Base-by-base conservation (phyloP, 1,140 invertebrate genomes). In the Chlorops oryzae region DNA sequence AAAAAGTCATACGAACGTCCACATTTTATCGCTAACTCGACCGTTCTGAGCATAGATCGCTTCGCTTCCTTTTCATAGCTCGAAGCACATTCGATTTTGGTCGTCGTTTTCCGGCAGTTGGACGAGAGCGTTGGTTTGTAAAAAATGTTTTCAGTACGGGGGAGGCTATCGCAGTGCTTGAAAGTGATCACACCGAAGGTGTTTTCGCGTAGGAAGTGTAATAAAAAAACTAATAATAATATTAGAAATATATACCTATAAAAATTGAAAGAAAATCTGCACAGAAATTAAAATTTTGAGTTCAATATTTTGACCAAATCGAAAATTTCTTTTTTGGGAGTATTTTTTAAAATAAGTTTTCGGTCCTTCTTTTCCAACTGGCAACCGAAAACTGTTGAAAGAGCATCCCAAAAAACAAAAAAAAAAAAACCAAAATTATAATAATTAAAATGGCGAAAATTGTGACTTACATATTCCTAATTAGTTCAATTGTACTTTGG, bases 391-490 rank as follows among this genome's bases (percentile, higher is more conserved):
- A n/a, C n/a, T n/a, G n/a, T n/a, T n/a, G n/a, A n/a, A n/a, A 32
- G 15, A 32, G 28, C 28, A 32, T 32, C 9, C 15, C 9, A 15
- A 32, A 32, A 10, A 10, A 32, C 9, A 32, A 32, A 32, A 32
- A 10, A 32, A 10, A 32, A 10, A 32, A 10, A 32, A 10, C 15
- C 15, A 32, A 32, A 32, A 32, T 32, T 10, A 13, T 44, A n/a
- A 24, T 5, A 25, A 12, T 21, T 54, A 51, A 62, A 55, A 66
- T 66, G 64, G 63, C 61, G 48, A 67, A 61, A 64, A 56, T 67
- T 60, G 56, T 66, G 64, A 66, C 61, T 53, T 67, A 62, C 45
- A 64, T 66, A 56, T 66, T 66, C 49, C 58, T 66, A 47, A 61
- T 56, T 45, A 57, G 64, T 47, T 66, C 64, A 22, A 43, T 64